Evolutionary conservation across 2,113 vertebrate species (phyloP), one percentile per base, ranked within the genome.

Genomic region (Oryzias melastigma): DNA sequence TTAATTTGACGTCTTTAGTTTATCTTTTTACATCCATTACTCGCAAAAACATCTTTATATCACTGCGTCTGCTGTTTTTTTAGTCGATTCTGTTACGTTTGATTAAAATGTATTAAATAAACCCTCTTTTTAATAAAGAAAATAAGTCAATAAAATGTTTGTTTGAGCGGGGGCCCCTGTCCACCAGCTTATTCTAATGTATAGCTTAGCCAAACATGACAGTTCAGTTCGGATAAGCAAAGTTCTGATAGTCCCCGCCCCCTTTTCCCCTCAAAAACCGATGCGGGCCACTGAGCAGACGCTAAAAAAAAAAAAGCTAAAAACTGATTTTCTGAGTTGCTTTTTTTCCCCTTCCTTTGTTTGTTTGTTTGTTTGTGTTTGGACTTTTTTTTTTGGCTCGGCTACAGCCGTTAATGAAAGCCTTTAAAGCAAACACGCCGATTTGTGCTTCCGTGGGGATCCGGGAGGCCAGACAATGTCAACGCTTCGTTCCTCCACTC

Each of bases 401-500:
- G 56, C 51, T 73, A 53, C 73, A 57, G 65, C 64, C 48, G 58
- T 65, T 82, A 83, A 86, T 85, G 78, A 85, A 87, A 85, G 77
- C 78, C 47, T 81, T 84, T 74, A 61, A 18, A 68, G 77, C 72
- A 85, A 85, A 88, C 85, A 75, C 84, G 85, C 81, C 78, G 82
- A 84, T 85, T 87, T 86, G 78, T 67, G 79, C 67, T 79, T 82
- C 86, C 80, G 65, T 61, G 47, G 85, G 82, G 85, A 85, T 65
- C 58, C 70, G 43, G 52, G 46, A 80, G 78, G 76, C 69, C 80
- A 18, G 65, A 86, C 84, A 82, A 76, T 87, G 87, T 87, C 75
- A 76, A 63, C 35, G 77, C 78, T 82, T 22, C 43, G 62, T 72
- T 47, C 59, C 64, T 68, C 52, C 53, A 43, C 44, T 5, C 51